Evolutionary conservation across 2,797 vertebrate species (phyloP), one percentile per base, ranked within the genome.

Genomic region (Accipiter superciliosus): DNA sequence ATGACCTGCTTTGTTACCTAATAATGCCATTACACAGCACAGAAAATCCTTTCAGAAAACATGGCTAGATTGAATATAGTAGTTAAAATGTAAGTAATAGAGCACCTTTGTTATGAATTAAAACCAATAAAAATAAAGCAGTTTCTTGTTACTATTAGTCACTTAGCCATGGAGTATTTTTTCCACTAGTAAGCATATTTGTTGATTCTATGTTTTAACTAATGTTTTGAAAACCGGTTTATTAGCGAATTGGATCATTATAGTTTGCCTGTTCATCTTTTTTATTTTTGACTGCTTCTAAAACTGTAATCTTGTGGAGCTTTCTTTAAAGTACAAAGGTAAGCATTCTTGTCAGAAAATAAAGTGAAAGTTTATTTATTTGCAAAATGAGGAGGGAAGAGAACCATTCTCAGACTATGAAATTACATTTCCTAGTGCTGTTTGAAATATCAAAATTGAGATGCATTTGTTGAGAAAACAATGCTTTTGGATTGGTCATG

Each of bases 221-320:
- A 86, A 21, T 59, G 8, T 61, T 88, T 78, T 91, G 37, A 87
- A 89, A 93, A 76, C 14, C 84, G 19, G n/a, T 83, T 65, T 49
- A 16, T 91, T 87, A 90, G 37, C 37, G 80, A 92, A 24, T 52
- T 73, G 28, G 20, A 12, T 87, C 62, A 14, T 50, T 62, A 16
- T 35, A 57, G 52, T 90, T 94, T 73, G 67, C 58, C 33, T 79
- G 40, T 76, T 79, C 37, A 61, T 63, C 57, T 78, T 90, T 31
- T 96, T 84, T 55, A n/a, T 67, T 85, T 95, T 78, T 92, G 52
- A 89, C 21, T 90, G 55, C 33, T 84, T 45, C 63, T 93, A 67
- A 95, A 91, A 71, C 67, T 90, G 33, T 72, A 35, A 14, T 87
- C 19, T 83, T 87, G 6, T 49, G 59, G 44, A 71, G 8, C 55